Evolutionary conservation across 2,888 invertebrate species (phyloP), one percentile per base, ranked within the genome.

Genomic region (Drosophila melanocephala): DNA sequence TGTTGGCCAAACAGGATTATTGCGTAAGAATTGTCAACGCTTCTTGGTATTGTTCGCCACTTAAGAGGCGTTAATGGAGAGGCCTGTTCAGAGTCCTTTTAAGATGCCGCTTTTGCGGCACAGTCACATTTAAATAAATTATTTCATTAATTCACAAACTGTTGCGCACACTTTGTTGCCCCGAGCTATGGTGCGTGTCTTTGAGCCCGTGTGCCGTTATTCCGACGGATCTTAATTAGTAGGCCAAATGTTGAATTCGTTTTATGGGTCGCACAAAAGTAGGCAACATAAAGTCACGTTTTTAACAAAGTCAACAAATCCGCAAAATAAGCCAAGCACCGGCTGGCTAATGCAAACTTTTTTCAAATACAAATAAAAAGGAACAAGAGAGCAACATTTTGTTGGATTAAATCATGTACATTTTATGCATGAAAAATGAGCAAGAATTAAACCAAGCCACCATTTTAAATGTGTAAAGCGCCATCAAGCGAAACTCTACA

Each of bases 261-360:
- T 47, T 57, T 77, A 44, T 28, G 35, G 26, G 7, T 37, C 72
- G 59, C 77, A 64, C 57, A 80, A 76, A 81, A 72, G 77, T 76
- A 76, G 57, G 81, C 81, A 80, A 64, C 63, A 60, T 12, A 64
- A 75, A 47, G 33, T 35, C n/a, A 28, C 66, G 44, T 51, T 73
- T 52, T 22, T 26, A 10, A 9, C 47, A 52, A 66, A 53, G 66
- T 57, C 64, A 73, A 47, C 57, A 30, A 39, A 57, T 28, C 33
- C 57, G 35, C 56, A 50, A 50, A 50, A 50, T 9, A 26, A 33
- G 10, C 59, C 10, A 47, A 26, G 44, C 44, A 44, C 9, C 26
- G 37, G 37, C 30, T n/a, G 37, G 37, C 30, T n/a, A 37, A 37
- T 32, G 55, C 32, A 22, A 42, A 28, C 19, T 53, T 37, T 37